Evolutionary conservation across 2,797 vertebrate species (phyloP).

Genomic region (Sebastes jordani): DNA sequence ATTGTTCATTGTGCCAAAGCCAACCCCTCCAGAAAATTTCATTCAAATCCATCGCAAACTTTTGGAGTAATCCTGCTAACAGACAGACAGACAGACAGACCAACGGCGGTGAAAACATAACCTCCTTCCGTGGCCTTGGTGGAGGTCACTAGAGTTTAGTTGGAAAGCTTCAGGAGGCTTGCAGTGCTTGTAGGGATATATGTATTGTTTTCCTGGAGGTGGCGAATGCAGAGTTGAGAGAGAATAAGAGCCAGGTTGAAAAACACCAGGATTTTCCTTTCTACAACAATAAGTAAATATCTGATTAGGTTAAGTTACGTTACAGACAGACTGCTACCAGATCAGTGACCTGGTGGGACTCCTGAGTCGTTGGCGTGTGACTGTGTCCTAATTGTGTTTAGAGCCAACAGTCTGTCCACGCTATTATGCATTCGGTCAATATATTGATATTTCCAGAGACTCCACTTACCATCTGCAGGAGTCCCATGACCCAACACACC

Average conservation of each 20-base stretch:
- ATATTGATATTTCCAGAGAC: constrained; percentile 53
- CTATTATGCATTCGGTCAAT: constrained; percentile 16
- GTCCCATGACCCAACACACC: constrained; percentile 2
- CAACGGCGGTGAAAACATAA: no score
- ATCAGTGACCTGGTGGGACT: neutral
- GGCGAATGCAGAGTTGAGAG: neutral
- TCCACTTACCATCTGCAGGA: constrained; percentile 33
- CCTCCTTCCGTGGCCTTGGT: no score
- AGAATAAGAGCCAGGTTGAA: no score
- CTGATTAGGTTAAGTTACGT: neutral
- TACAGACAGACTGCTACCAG: neutral
- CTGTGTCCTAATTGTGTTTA: neutral
- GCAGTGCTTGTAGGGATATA: neutral
- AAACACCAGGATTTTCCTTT: no score
- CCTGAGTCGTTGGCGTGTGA: neutral
- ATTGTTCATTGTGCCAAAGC: no score
- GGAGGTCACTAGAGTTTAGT: no score
- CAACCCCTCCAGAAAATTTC: no score
- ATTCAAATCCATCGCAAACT: no score
- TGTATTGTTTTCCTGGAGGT: neutral
- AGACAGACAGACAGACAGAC: no score
- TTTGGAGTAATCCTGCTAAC: no score
- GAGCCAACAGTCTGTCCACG: constrained; percentile 1
- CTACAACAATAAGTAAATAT: no score
- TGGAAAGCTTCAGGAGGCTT: no score